Evolutionary conservation across 1,140 invertebrate genomes (phyloP).

Genomic region (Drosophila bipectinata): DNA sequence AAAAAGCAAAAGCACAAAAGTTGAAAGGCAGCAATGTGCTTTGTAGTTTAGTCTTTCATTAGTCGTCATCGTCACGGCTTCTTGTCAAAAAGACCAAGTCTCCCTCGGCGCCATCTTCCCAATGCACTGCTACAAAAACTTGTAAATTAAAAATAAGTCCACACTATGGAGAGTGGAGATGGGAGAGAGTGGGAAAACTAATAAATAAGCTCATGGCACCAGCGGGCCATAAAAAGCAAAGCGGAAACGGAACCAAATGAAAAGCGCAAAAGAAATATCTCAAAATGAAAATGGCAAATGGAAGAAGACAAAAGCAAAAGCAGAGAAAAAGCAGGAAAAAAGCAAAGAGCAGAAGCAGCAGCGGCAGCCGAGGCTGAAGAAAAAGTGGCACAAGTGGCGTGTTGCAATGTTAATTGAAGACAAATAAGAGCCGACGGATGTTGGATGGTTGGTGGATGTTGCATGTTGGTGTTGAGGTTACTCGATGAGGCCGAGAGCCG

Average conservation of each 20-base stretch:
- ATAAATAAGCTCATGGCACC: conserved; percentile 51
- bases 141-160: conserved; percentile 48
- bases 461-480: conserved; percentile 33
- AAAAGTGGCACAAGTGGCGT: conserved; percentile 63
- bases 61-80: conserved; percentile 35
- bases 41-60: conserved; percentile 57
- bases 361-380: background rate
- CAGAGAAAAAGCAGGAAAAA: background rate
- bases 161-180: background rate
- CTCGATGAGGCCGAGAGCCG: conserved; percentile 36
- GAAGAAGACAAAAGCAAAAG: conserved; percentile 32
- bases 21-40: conserved; percentile 45
- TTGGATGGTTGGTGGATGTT: conserved; percentile 7
- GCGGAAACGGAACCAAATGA: conserved; percentile 15
- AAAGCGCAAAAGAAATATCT: conserved; percentile 44
- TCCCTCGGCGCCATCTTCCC: conserved; percentile 4
- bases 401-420: conserved; percentile 69
- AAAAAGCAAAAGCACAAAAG: conserved; percentile 34
- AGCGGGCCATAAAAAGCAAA: conserved; percentile 20
- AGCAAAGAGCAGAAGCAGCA: background rate
- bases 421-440: conserved; percentile 49
- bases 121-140: conserved; percentile 29
- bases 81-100: conserved; percentile 34
- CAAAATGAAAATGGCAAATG: conserved; percentile 33
- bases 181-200: conserved; percentile 39